Conservation (phyloP, 2,888 invertebrate species). For the Dromius quadrimaculatus region DNA sequence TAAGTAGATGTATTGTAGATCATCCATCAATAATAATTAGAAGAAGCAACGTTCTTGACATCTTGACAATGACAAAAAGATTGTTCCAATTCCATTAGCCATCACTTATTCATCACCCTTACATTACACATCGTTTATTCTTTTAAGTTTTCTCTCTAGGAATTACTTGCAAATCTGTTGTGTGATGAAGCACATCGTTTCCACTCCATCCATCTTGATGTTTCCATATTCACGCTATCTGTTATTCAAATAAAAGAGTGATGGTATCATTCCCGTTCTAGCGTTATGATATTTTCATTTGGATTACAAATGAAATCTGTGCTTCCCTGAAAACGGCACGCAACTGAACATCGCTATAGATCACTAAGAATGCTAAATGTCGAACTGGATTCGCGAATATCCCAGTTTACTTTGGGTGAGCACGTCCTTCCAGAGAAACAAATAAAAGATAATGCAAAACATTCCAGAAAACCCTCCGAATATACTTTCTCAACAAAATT, state of each 20-base stretch:
- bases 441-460: constrained; percentile 31
- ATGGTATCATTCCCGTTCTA: constrained; percentile 4
- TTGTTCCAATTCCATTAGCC: no score
- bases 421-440: constrained; percentile 22
- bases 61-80: no score
- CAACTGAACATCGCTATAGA: constrained; percentile 28
- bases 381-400: constrained; percentile 25
- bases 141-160: no score
- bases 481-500: neutral
- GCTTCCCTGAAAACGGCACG: constrained; percentile 63
- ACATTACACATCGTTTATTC: no score
- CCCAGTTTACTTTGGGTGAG: neutral
- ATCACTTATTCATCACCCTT: no score
- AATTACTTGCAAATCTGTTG: no score
- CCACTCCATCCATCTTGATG: constrained; percentile 16
- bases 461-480: neutral
- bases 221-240: neutral
- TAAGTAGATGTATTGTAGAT: constrained; percentile 6
- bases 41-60: no score
- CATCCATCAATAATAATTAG: no score
- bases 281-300: constrained; percentile 46
- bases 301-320: constrained; percentile 62
- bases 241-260: constrained; percentile 15
- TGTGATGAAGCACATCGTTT: no score
- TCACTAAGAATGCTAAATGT: constrained; percentile 38